A percentile compares a stretch with the other conserved stretches of the same genome.
Evolutionary conservation across 2,888 invertebrate genomes (phyloP).

Genomic region (Pyralis farinalis): DNA sequence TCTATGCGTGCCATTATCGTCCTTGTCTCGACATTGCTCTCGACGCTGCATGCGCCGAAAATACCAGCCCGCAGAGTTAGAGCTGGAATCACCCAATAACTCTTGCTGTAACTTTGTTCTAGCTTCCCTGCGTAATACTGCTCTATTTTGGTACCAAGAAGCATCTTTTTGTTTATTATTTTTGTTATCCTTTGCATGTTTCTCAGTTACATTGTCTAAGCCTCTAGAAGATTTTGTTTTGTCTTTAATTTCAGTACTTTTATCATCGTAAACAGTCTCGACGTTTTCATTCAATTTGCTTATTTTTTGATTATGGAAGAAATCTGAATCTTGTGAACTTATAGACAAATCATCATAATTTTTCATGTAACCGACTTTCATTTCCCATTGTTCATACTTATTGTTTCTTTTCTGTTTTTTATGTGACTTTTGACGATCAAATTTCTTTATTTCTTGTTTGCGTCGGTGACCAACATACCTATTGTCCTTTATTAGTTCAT

Average conservation of each 20-base stretch:
- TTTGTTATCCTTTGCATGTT: conserved; percentile 3
- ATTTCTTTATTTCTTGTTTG: conserved; percentile 57
- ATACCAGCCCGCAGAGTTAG: conserved; percentile 68
- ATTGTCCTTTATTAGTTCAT: conserved; percentile 61
- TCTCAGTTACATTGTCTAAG: neutral
- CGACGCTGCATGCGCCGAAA: conserved; percentile 69
- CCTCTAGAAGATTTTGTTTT: neutral
- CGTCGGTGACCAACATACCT: conserved; percentile 51
- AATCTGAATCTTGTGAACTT: conserved; percentile 41
- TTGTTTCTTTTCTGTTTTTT: conserved; percentile 67
- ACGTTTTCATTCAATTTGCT: conserved; percentile 9
- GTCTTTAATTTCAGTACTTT: conserved; percentile 28
- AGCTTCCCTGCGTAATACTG: conserved; percentile 51
- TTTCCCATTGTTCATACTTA: conserved; percentile 71
- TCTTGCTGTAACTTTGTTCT: conserved; percentile 58
- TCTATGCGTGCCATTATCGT: conserved; percentile 54
- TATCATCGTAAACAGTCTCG: conserved; percentile 22
- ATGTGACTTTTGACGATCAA: conserved; percentile 53
- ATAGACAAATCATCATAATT: conserved; percentile 59
- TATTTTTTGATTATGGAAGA: conserved; percentile 32
- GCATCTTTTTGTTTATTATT: conserved; percentile 26
- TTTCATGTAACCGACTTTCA: conserved; percentile 63
- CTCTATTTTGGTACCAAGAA: conserved; percentile 64
- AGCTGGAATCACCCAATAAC: conserved; percentile 48
- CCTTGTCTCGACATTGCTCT: conserved; percentile 64